Evolutionary conservation across 1,140 invertebrate genomes (phyloP).

Genomic region (Oncopodura yosiiana): DNA sequence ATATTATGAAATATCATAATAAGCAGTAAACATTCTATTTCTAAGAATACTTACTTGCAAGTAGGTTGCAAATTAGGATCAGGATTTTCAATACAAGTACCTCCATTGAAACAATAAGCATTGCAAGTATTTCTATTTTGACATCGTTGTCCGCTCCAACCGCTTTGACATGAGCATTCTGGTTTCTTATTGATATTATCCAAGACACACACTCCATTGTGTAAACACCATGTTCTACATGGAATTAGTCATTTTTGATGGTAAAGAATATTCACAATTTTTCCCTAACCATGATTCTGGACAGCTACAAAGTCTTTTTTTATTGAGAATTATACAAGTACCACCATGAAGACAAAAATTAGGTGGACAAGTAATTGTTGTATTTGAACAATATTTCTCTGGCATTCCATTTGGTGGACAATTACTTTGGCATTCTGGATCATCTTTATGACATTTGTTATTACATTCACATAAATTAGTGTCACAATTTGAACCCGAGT

Average conservation of each 20-base stretch:
- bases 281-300: constrained; percentile 45
- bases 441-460: constrained; percentile 35
- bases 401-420: constrained; percentile 12
- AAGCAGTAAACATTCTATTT: background rate
- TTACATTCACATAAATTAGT: constrained; percentile 43
- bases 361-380: constrained; percentile 20
- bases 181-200: constrained; percentile 37
- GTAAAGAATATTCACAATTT: constrained; percentile 44
- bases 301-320: constrained; percentile 38
- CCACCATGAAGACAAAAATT: constrained; percentile 43
- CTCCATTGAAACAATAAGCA: constrained; percentile 50
- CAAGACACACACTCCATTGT: constrained; percentile 48
- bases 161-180: constrained; percentile 48
- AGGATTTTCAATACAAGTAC: constrained; percentile 44
- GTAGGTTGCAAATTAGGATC: constrained; percentile 37
- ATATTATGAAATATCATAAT: background rate
- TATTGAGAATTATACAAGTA: constrained; percentile 39
- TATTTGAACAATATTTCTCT: constrained; percentile 21
- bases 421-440: constrained; percentile 34
- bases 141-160: constrained; percentile 50
- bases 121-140: constrained; percentile 45
- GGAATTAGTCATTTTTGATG: constrained; percentile 46
- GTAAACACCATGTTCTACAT: constrained; percentile 49
- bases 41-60: constrained; percentile 42
- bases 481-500: constrained; percentile 50